Percentiles rank a stretch among this genome's conserved stretches.
phyloP scores from a whole-genome alignment of 2,888 invertebrate species.

The Agelastica alni region DNA sequence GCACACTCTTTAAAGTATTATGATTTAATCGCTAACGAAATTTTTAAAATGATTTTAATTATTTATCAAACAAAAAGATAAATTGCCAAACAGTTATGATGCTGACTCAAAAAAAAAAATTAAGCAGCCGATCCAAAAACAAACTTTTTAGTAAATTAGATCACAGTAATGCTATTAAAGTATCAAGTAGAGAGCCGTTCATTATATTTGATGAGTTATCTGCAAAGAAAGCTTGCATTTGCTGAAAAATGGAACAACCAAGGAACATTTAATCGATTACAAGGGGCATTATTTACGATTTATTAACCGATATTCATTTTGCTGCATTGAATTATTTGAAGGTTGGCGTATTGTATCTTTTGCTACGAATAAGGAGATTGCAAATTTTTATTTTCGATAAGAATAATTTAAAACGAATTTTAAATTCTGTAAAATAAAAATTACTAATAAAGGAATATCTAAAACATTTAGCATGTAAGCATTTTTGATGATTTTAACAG shows the following conservation, averaged over 20 bases:
- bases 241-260: background rate
- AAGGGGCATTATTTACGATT: background rate
- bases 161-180: background rate
- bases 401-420: too few relatives aligned
- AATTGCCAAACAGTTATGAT: too few relatives aligned
- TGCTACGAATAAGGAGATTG: too few relatives aligned
- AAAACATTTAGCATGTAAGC: too few relatives aligned
- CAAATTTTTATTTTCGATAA: too few relatives aligned
- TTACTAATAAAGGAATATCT: too few relatives aligned
- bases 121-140: background rate
- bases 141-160: background rate
- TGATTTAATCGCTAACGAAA: too few relatives aligned
- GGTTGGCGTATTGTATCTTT: background rate
- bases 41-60: too few relatives aligned
- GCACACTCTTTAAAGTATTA: too few relatives aligned
- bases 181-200: background rate
- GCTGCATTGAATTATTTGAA: background rate
- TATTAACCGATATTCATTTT: background rate
- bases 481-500: too few relatives aligned
- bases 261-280: background rate
- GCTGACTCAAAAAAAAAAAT: background rate
- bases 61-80: too few relatives aligned
- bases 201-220: background rate
- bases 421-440: too few relatives aligned
- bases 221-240: background rate